phyloP scores from a whole-genome alignment of 2,888 invertebrate species.

The Amiota mariae region DNA sequence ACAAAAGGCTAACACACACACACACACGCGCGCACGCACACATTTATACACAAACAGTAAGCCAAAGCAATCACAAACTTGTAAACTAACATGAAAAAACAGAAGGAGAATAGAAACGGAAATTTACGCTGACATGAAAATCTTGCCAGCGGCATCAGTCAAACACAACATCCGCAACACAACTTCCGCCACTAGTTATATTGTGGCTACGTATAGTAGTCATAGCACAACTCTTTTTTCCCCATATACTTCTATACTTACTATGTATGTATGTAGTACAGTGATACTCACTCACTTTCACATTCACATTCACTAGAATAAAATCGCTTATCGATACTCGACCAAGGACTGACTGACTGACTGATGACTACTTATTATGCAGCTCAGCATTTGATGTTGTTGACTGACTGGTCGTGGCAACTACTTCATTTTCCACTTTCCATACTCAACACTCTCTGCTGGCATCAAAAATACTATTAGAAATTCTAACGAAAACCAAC shows the following conservation, averaged over 20 bases:
- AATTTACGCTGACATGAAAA: conserved; percentile 64
- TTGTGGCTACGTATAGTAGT: not conserved
- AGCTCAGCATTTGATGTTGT: conserved; percentile 2
- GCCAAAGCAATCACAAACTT: conserved; percentile 7
- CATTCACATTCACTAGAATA: not conserved
- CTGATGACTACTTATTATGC: conserved; percentile 29
- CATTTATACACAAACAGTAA: conserved; percentile 25
- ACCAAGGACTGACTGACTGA: conserved; percentile 1
- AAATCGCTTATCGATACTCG: not conserved
- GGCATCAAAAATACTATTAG: too few species aligned
- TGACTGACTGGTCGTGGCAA: conserved; percentile 38
- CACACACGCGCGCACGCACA: conserved; percentile 35
- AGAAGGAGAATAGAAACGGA: conserved; percentile 49
- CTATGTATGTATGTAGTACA: too few species aligned
- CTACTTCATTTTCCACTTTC: conserved; percentile 44
- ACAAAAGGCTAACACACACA: conserved; percentile 47
- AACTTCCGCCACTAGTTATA: not conserved
- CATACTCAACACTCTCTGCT: too few species aligned
- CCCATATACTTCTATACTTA: too few species aligned
- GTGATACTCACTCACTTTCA: too few species aligned
- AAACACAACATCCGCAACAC: conserved; percentile 56
- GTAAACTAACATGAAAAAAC: not conserved
- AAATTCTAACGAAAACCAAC: not conserved
- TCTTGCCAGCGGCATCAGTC: conserved; percentile 58
- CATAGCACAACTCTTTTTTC: not conserved